Evolutionary conservation across 1,140 invertebrate species (phyloP), one percentile per base, ranked within the genome.

Genomic region (Samia ricini): DNA sequence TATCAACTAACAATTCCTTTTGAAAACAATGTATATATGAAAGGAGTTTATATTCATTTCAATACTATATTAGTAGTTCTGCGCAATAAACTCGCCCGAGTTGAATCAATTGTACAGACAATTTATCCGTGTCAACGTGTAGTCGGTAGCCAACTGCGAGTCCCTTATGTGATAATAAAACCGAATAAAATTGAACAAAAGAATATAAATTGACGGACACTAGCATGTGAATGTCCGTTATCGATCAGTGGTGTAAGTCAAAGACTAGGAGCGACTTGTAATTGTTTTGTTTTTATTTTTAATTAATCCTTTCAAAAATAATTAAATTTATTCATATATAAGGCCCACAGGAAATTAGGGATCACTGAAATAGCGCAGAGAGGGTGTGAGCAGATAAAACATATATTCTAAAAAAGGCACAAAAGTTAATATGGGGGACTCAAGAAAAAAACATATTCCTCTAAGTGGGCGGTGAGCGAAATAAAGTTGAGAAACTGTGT

Each of bases 141-240:
- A 15, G 33, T 42, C 15, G 33, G 33, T 42, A 42, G n/a, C 33
- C 33, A 15, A 1, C 10, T 42, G 3, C 7, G 4, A 42, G 33
- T 4, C 33, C n/a, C 33, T 42, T 42, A 42, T n/a, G 33, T 26
- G 21, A 56, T 56, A 61, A 61, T 61, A 61, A 56, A 42, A 56
- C 29, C 24, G 33, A 26, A 60, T 61, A 48, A 49, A 56, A 56
- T 15, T 42, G 51, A 22, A 61, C 60, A 61, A 61, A 61, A 54
- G 60, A 26, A 56, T 56, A 61, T 61, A 56, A 61, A 61, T 61
- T 61, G 60, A 54, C 12, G 52, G 60, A 20, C 33, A 48, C 21
- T 48, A 21, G 52, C 29, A 20, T 56, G 60, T 55, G 48, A 60
- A 60, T 29, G 22, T 29, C 15, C 15, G 50, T 33, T 50, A 33